Conservation (phyloP, 2,113 vertebrate genomes). For the Psittacara wagleri region DNA sequence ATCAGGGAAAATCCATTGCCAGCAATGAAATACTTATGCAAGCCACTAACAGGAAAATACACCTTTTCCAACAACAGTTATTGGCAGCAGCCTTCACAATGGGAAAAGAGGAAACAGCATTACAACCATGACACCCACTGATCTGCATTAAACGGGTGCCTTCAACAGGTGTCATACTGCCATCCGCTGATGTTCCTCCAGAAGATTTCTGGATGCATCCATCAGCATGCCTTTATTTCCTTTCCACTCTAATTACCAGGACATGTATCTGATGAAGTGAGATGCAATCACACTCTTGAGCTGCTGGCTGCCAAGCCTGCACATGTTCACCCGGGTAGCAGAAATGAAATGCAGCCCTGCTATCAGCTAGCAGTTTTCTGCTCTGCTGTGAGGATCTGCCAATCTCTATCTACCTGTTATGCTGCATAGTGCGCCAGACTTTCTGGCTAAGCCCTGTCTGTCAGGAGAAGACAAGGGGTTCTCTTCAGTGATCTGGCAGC, state of each 20-base stretch:
- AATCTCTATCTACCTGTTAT: neutral
- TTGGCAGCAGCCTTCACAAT: neutral
- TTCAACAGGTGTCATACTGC: neutral
- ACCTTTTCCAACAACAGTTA: neutral
- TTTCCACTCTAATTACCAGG: conserved; percentile 1
- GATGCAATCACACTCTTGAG: neutral
- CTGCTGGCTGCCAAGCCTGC: neutral
- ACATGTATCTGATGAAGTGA: neutral
- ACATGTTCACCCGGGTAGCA: neutral
- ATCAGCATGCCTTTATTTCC: neutral
- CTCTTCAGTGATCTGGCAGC: neutral
- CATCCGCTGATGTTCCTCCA: neutral
- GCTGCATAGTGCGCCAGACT: accelerated
- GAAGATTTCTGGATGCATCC: neutral
- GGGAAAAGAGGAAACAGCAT: neutral
- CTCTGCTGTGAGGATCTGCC: neutral
- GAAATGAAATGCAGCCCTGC: neutral
- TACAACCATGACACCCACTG: neutral
- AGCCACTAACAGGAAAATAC: neutral
- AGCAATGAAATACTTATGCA: neutral
- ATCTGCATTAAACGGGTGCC: neutral
- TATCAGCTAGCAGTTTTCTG: neutral
- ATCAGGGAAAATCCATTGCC: neutral
- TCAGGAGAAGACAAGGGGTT: neutral
- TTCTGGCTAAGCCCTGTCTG: neutral